Base-by-base conservation (phyloP, 2,113 vertebrate species). In the Pteronura brasiliensis region DNA sequence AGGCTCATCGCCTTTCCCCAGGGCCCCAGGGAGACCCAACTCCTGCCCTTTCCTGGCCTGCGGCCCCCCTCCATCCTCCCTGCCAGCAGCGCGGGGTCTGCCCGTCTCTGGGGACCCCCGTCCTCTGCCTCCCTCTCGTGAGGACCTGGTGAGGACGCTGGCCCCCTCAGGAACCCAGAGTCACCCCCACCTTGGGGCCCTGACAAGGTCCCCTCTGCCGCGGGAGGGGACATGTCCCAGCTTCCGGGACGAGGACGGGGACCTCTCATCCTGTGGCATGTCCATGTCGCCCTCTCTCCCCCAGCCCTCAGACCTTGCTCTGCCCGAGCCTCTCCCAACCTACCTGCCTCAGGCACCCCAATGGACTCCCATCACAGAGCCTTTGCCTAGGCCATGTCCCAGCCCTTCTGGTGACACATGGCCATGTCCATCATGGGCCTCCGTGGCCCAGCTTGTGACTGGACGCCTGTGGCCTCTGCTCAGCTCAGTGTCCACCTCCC, bases 11-110 rank as follows among this genome's bases (percentile, higher is more conserved):
- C 6, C 31, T 3, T 65, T 31, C 29, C 34, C 44, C 7, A 21
- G 15, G 42, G 31, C 71, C 55, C 49, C 52, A 27, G 34, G 52
- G 29, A 69, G 31, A 20, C 34, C 1, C 0, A 0, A 6, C 31
- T 81, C 52, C 29, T 0, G 7, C n/a, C 65, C 36, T 8, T 23
- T 12, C 49, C 65, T 59, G 4, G 72, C 44, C 42, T 0, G 0
- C 0, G 6, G 91, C 79, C 52, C 42, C 59, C 34, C 47, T 44
- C 4, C 84, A 1, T 29, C 63, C 63, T 34, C 71, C 69, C 8
- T 1, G 63, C 65, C 65, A n/a, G 93, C 55, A 55, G 71, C 0
- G 0, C 25, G 4, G 42, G 44, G 0, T 47, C 20, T 20, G 11
- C 10, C 9, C 18, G 0, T 3, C 31, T 36, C 20, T n/a, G 49